Evolutionary conservation across 2,888 invertebrate species (phyloP), one percentile per base, ranked within the genome.

Genomic region (Petrolisthes cinctipes): DNA sequence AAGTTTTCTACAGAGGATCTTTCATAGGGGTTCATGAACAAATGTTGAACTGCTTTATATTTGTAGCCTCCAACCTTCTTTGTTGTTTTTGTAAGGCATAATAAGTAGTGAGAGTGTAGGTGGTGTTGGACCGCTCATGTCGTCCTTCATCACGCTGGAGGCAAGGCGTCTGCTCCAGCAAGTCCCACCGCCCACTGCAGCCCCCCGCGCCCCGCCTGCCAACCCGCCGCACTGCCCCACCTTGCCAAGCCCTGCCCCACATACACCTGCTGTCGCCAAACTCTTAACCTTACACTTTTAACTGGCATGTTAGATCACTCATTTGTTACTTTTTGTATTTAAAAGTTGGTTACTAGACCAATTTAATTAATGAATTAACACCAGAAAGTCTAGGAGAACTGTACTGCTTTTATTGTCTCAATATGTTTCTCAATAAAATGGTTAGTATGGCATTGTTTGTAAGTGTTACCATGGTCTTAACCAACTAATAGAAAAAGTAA

Each of bases 71-170:
- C 68, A 71, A 83, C 84, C 83, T 88, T 87, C 87, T 83, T 88
- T 88, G 87, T 83, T 84, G 80, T 88, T 83, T 83, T 88, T 84
- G 78, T 88, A 83, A 88, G 83, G 87, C 87, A 88, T 83, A 88
- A 88, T 88, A 83, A 83, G 87, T 88, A 88, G 87, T 83, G 82
- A 88, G 87, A 88, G 83, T 88, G 87, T 88, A 88, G 83, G 83
- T 88, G 87, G 87, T 88, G 83, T 88, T 88, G 87, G 87, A 84
- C 83, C 83, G 83, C 81, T 80, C 79, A 84, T 88, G 86, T 83
- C 68, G 87, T 88, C 83, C 87, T 86, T 83, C 75, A 88, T 88
- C 78, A 87, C 87, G 80, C 87, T 84, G 87, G 84, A 88, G 87
- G 87, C 83, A 83, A 83, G n/a, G 20, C 20, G 87, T 84, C 87